phyloP scores from a whole-genome alignment of 2,797 vertebrate species.

The Alca torda region DNA sequence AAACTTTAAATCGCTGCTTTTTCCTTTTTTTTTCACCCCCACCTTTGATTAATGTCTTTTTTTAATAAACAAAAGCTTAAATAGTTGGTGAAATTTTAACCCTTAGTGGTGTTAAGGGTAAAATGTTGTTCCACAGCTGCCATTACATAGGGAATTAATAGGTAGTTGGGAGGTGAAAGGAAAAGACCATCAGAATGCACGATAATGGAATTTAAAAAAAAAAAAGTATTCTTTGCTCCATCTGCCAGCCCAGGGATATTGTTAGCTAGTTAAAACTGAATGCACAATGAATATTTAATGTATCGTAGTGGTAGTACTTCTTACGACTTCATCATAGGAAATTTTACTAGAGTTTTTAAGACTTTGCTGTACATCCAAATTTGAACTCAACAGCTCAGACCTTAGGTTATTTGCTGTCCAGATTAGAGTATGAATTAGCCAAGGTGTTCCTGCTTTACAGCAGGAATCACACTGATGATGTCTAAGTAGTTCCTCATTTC shows the following conservation, averaged over 20 bases:
- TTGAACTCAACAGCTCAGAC: not conserved
- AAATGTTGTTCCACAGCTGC: not conserved
- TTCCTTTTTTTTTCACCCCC: not conserved
- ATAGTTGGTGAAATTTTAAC: not conserved
- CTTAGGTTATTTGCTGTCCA: not conserved
- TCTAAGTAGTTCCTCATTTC: not conserved
- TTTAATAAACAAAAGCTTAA: not conserved
- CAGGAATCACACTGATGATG: not conserved
- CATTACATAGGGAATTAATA: not conserved
- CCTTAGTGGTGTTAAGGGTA: not conserved
- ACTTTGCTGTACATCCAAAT: not conserved
- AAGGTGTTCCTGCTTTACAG: not conserved
- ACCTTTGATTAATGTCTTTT: not conserved
- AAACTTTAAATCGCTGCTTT: not conserved
- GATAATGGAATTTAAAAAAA: not conserved
- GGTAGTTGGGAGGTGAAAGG: not conserved
- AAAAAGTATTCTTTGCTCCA: not conserved
- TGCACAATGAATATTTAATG: not conserved
- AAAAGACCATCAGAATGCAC: not conserved
- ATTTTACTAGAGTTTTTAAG: not conserved
- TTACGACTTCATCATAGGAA: not conserved
- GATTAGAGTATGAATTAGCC: not conserved
- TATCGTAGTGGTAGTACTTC: not conserved
- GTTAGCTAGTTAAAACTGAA: not conserved
- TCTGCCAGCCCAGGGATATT: not conserved